Base-by-base conservation (phyloP, 92 coral and sea anemone genomes). In the Zoanthus sociatus region DNA sequence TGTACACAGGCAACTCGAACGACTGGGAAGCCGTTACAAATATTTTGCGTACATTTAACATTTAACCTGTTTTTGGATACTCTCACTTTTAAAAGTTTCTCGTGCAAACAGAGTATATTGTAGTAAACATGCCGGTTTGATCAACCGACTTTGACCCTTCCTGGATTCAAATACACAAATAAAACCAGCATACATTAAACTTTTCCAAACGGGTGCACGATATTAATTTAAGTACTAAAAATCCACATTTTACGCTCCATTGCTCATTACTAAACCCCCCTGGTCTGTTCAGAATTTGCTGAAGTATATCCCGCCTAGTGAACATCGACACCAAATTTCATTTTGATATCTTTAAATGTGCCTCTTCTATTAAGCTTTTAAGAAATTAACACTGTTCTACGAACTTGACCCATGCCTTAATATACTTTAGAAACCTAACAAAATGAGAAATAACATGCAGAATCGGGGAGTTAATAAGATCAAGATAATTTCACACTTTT, bases 261-360 rank as follows among this genome's bases (percentile, higher is more conserved):
- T 66, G 71, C 71, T n/a, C 9, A 2, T 66, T 11, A n/a, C 71
- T 20, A 32, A 32, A 66, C 71, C 71, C 71, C 71, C 71, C 71
- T 66, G 71, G 6, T 9, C 8, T 30, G 71, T 11, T 12, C n/a
- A 66, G 21, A 66, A 66, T 11, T 20, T 66, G 71, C 7, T 17
- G 2, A 66, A 66, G 9, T 66, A 11, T 66, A n/a, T 66, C 30
- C 21, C 71, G 37, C 1, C 71, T 9, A 32, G 32, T 66, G 13
- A 66, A 66, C 71, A 66, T 66, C 32, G 12, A 66, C 32, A 21
- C 71, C 71, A 66, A 66, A 66, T 66, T 66, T 66, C 6, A n/a
- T 66, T 66, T 7, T 0, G 21, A 3, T 18, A 66, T 66, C 71
- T 66, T 66, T 7, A 66, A 66, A 66, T n/a, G 0, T 66, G 32